These are phyloP conservation scores for Sepioteuthis lessoniana DNA, from an alignment of 2,888 invertebrate genomes.

Conservation along the genomic window DNA sequence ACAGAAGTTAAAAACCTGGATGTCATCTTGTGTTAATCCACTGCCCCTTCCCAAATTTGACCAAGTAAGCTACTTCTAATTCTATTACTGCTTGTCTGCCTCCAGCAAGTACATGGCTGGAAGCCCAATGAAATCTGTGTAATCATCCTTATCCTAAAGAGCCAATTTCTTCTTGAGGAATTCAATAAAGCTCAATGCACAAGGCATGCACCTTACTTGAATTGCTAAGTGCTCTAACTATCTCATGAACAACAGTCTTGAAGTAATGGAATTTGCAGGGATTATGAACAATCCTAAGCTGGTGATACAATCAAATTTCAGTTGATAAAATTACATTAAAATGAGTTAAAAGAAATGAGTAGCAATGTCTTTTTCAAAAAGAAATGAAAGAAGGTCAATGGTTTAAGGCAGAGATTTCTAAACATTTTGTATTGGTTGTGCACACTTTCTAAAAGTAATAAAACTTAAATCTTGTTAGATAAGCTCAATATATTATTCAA, in stretches of 20 bases:
- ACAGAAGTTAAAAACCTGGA: not conserved
- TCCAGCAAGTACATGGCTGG: not conserved
- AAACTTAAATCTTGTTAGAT: too few species aligned
- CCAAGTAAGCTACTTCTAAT: not conserved
- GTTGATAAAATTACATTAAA: too few species aligned
- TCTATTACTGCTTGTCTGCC: not conserved
- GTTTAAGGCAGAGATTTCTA: too few species aligned
- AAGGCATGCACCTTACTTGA: not conserved
- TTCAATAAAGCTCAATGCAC: slow-evolving; percentile 9
- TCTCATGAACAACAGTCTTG: not conserved
- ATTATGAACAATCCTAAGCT: too few species aligned
- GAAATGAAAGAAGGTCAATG: too few species aligned
- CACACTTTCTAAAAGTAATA: too few species aligned
- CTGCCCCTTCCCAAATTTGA: not conserved
- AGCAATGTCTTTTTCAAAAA: too few species aligned
- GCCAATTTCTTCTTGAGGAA: not conserved
- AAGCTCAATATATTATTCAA: too few species aligned
- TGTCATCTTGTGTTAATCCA: not conserved
- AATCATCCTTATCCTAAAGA: slow-evolving; percentile 15
- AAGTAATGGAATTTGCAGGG: not conserved
- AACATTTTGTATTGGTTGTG: too few species aligned
- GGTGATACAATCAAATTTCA: too few species aligned
- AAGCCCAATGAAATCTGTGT: slow-evolving; percentile 20
- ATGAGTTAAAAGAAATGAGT: too few species aligned
- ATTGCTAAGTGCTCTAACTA: not conserved